Base-by-base conservation (phyloP, 1,140 invertebrate species). In the Drosophila murphyi region DNA sequence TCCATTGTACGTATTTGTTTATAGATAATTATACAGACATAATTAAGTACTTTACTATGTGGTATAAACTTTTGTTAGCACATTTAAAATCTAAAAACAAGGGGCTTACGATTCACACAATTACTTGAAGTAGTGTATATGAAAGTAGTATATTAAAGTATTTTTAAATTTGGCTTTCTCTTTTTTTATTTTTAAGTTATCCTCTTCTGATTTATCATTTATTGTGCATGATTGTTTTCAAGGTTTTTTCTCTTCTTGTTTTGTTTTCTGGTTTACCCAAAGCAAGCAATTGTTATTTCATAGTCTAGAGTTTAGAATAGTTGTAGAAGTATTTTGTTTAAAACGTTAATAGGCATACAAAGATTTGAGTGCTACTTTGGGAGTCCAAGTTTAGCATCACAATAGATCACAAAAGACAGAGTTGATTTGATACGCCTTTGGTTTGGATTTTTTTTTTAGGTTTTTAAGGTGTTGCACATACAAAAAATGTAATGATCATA, bases 361-460 rank as follows among this genome's bases (percentile, higher is more conserved):
- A 88, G 75, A 88, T 69, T 80, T 76, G 80, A 87, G 82, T 87
- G 82, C 83, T 85, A 78, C 78, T 74, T 59, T 4, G 10, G 65
- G 73, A 85, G 72, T 78, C 76, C 63, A 56, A 73, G 20, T 20
- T 20, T 76, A 87, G 83, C 83, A 87, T 88, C 83, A 88, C 83
- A 88, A 89, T 80, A 88, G 83, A 88, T 88, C 83, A 88, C 83
- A 88, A 88, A 85, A 88, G 83, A 89, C 61, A 87, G 83, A 88
- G 76, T 88, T 87, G 83, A 83, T 79, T 83, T 85, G 62, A 68
- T 68, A 75, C 65, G 72, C 67, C 59, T 37, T 75, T 68, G 8
- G 32, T 62, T 41, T 31, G 12, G 20, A 20, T 61, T 59, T 48
- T 73, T 59, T 62, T 41, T 41, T 52, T 60, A 51, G 2, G 8